Base-by-base conservation (phyloP, 2,797 vertebrate species). In the Onychomys leucogaster region DNA sequence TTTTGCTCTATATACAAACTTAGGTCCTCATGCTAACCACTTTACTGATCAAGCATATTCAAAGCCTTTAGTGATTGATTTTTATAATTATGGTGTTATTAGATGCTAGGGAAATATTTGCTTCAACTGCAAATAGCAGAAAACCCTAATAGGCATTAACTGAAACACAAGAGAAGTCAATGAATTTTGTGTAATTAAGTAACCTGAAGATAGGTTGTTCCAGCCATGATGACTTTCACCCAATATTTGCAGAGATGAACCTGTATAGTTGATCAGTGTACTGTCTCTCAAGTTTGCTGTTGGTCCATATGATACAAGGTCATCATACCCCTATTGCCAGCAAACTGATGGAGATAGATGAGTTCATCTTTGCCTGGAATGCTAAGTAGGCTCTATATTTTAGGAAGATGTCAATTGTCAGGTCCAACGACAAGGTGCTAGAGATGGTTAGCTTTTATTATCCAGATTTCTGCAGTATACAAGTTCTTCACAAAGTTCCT, bases 321-420 rank as follows among this genome's bases (percentile, higher is more conserved):
- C 37, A 34, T 34, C 10, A 49, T 41, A 57, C 32, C 32, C 13
- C 0, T 78, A 49, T 89, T 61, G 3, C 9, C 89, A 87, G 19
- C 0, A 80, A 0, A 14, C 2, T 55, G 55, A 41, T 41, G 7
- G 37, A 19, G 55, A 43, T 87, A 65, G 88, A 73, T 73, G 34
- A 5, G 37, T 61, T 89, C 61, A n/a, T 69, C 63, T 63, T 69
- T 83, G 17, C 78, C 82, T 82, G 29, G 32, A 91, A 80, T 94
- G 49, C 71, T 94, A 92, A 86, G 78, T 73, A 75, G 21, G 19
- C 32, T 93, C 59, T 71, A 32, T 89, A 73, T 82, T 91, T 89
- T 89, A 85, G 77, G 21, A 41, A 34, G 41, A 9, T 34, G 37
- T 96, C 55, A 91, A 83, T 37, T 63, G 8, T 67, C 23, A 29